These are phyloP conservation scores for Gracilinanus agilis DNA, from an alignment of 2,113 vertebrate genomes.

Conservation along the genomic window DNA sequence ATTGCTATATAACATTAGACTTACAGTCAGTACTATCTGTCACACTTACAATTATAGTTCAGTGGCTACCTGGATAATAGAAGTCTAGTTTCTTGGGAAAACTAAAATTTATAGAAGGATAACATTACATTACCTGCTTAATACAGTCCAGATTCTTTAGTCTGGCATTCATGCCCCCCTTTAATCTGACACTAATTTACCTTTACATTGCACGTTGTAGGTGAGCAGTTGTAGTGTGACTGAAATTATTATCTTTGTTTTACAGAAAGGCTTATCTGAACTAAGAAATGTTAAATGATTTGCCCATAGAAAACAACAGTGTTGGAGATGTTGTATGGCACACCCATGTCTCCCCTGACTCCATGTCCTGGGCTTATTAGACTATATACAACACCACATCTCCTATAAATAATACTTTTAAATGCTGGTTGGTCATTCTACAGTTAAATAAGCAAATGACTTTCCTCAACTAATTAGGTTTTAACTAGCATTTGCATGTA, in stretches of 20 bases:
- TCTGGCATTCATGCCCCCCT: neutral
- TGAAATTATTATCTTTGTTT: neutral
- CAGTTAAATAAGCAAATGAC: constrained; percentile 57
- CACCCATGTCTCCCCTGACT: neutral
- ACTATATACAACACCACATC: neutral
- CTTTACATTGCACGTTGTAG: neutral
- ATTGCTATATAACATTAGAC: neutral
- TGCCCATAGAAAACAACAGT: neutral
- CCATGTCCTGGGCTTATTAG: neutral
- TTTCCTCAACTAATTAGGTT: constrained; percentile 63
- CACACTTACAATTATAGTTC: neutral
- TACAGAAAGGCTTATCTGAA: neutral
- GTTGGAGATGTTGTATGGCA: neutral
- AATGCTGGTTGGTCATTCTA: constrained; percentile 46
- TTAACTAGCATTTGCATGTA: constrained; percentile 54
- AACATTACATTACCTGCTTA: too few relatives aligned
- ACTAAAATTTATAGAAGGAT: too few relatives aligned
- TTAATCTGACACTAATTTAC: neutral
- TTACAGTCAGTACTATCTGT: neutral
- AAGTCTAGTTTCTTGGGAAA: neutral
- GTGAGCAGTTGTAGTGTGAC: neutral
- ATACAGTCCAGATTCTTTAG: neutral
- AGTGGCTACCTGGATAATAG: neutral
- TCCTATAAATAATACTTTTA: neutral
- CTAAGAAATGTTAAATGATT: neutral